Percentiles rank a stretch among this genome's conserved stretches.
Evolutionary conservation across 2,113 vertebrate species (phyloP).

Genomic region (Paradisaea rubra): DNA sequence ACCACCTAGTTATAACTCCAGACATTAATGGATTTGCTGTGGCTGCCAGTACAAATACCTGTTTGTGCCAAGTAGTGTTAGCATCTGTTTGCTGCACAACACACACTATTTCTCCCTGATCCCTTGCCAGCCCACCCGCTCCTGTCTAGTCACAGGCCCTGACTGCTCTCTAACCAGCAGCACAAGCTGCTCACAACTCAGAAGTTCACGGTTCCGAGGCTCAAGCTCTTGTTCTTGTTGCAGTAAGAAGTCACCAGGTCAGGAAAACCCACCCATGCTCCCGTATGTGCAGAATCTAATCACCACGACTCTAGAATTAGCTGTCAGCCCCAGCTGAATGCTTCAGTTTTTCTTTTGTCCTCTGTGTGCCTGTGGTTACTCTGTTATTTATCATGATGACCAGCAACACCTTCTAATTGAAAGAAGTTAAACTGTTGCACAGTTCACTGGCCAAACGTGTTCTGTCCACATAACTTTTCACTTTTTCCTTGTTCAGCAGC

Average conservation of each 20-base stretch:
- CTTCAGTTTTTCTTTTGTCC: background rate
- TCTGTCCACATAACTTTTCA: background rate
- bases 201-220: background rate
- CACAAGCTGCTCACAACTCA: background rate
- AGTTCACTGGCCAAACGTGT: background rate
- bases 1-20: background rate
- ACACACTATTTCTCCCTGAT: background rate
- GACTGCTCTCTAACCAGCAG: background rate
- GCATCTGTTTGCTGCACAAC: background rate
- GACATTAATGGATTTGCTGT: background rate
- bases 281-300: background rate
- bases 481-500: background rate
- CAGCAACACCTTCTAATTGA: background rate
- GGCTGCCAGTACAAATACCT: slow-evolving; percentile 12
- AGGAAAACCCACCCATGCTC: background rate
- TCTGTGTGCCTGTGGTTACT: accelerated
- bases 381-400: background rate
- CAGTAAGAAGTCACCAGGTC: background rate
- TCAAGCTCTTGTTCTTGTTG: background rate
- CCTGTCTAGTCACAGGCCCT: background rate
- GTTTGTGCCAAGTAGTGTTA: background rate
- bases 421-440: background rate
- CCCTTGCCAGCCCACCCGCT: background rate
- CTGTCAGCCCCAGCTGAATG: background rate
- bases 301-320: background rate